Base-by-base conservation (phyloP, 2,113 vertebrate species). In the Prochilodus magdalenae region DNA sequence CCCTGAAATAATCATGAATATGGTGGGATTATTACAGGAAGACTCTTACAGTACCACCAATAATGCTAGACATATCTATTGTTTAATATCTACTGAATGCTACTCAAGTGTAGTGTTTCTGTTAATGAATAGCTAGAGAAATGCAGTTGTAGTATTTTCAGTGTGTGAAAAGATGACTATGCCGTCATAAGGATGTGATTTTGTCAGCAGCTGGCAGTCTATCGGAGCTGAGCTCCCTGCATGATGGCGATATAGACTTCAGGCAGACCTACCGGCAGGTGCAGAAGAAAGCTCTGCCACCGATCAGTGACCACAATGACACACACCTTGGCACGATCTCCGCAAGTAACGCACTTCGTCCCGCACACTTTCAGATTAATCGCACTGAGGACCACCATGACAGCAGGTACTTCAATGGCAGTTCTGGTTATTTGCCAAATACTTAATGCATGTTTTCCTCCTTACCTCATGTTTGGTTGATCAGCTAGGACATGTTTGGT, bases 211-310 rank as follows among this genome's bases (percentile, higher is more conserved):
- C 97, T 87, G 95, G 94, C 77, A 98, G 96, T 89, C 83, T 98
- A 47, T 99, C 97, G 0, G 98, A 99, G 88, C 94, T 99, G 84
- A 99, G 96, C 91, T 99, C 98, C 0, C 92, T 99, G 84, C 98
- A 99, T 0, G 97, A 99, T 0, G 96, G 95, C 0, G 95, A 93
- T 55, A 20, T 91, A 67, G 94, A 93, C 62, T 98, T 97, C 90
- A 94, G 95, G 73, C 96, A 96, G 81, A 92, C 96, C 60, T 98
- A 96, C 88, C 95, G 95, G 44, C 96, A 95, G 77, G 90, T 92
- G 60, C 94, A 96, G 77, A 96, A 94, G 90, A 98, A 97, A 84
- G 95, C 94, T 0, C 92, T 99, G 49, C 95, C 96, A 0, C 88
- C 95, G 69, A 94, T 97, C 0, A 88, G 87, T 24, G 97, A 97